Evolutionary conservation across 1,140 invertebrate genomes (phyloP), one percentile per base, ranked within the genome.

Genomic region (Reticulitermes speratus): DNA sequence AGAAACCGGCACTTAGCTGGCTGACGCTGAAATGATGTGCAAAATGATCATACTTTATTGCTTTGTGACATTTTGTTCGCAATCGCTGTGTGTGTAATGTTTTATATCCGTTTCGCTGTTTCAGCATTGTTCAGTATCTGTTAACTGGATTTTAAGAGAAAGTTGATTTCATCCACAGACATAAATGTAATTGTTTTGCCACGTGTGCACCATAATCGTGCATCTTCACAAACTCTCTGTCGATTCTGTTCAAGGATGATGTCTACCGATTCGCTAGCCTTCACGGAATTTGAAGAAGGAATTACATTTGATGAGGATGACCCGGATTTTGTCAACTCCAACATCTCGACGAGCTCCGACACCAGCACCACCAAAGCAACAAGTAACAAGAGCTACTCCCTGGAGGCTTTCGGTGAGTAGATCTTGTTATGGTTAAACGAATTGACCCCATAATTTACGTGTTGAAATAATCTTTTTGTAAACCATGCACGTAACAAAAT

Each of bases 261-360:
- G 82, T 11, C 32, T 44, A 83, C 38, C 32, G 82, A 44, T 23
- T 83, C 82, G 82, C 21, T 83, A 87, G 88, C 88, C 59, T 88
- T 87, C 85, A 91, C 89, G 83, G 89, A 90, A 85, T 89, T 89
- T 86, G 89, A 90, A 86, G 89, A 90, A 88, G 89, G 88, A 87
- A 88, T 89, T 65, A 88, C 88, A 86, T 90, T 90, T 87, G 89
- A 90, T 86, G 88, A 87, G 32, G 89, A 90, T 82, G 89, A 89
- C 88, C 89, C 89, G 65, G 89, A 90, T 88, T 90, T 90, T 88
- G 87, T 87, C 23, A 86, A 86, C 65, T 84, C 45, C 65, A 75
- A 75, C 65, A 75, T 75, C 25, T 9, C 65, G 7, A 75, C 65
- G 7, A 75, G 2, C 65, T 16, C 65, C 0, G 14, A 9, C n/a